Conservation (phyloP, 2,113 vertebrate genomes). For the Chamaetylas fuelleborni region DNA sequence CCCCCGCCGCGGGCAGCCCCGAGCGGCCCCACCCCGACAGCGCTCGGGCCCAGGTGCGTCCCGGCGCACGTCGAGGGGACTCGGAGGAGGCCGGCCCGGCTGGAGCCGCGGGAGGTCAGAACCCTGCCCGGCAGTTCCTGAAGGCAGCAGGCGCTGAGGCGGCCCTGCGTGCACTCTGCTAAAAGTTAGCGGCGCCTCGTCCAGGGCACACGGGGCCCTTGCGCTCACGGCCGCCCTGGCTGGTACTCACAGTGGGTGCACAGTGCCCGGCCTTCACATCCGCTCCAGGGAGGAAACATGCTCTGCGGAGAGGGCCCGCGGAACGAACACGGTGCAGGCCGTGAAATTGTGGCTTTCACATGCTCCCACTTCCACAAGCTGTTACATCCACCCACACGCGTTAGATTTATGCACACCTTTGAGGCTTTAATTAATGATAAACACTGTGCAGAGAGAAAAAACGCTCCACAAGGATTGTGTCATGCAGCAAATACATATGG, state of each 20-base stretch:
- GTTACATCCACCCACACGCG: neutral
- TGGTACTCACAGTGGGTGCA: neutral
- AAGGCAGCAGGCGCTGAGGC: fast-evolving
- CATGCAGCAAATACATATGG: fast-evolving
- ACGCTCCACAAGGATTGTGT: fast-evolving
- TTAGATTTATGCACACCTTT: neutral
- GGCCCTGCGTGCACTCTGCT: fast-evolving
- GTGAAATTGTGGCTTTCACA: neutral
- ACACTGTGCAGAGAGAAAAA: neutral
- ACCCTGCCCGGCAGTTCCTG: fast-evolving
- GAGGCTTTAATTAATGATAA: neutral
- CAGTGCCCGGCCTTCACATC: neutral
- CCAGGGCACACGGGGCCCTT: fast-evolving
- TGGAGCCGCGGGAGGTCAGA: neutral
- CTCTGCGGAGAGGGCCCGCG: fast-evolving
- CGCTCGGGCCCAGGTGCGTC: neutral
- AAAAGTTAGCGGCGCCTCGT: neutral
- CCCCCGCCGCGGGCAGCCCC: neutral
- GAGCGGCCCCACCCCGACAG: neutral
- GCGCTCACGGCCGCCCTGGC: fast-evolving
- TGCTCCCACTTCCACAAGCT: neutral
- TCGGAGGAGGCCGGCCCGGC: neutral
- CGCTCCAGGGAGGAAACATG: neutral
- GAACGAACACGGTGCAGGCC: fast-evolving
- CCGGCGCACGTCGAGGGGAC: no score